These are phyloP conservation scores for Ecliptopera silaceata DNA, from an alignment of 2,888 invertebrate species.

Conservation along the genomic window DNA sequence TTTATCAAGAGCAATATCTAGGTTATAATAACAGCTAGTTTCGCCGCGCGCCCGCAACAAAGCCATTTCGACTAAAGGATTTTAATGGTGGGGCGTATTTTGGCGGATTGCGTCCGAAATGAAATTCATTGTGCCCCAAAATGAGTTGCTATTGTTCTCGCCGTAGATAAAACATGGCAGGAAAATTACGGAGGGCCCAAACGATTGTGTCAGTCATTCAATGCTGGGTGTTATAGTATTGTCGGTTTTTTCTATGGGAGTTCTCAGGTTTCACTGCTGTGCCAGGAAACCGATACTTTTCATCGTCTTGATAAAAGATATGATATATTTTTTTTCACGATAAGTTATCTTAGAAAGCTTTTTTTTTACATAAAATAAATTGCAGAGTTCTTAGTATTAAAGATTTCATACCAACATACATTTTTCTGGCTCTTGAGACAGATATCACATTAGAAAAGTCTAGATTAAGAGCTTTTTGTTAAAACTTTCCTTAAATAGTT, in stretches of 20 bases:
- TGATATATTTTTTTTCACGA: background rate
- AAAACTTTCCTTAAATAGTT: conserved; percentile 2
- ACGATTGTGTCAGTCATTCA: conserved; percentile 66
- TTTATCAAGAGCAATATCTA: conserved; percentile 38
- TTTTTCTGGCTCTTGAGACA: background rate
- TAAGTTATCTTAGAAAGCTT: no score
- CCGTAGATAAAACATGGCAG: conserved; percentile 72
- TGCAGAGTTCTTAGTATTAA: no score
- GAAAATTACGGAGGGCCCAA: conserved; percentile 71
- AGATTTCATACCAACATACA: no score
- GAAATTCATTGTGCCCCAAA: conserved; percentile 75
- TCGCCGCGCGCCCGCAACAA: conserved; percentile 34
- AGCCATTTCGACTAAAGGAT: conserved; percentile 49
- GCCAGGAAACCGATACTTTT: conserved; percentile 19
- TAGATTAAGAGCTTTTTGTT: background rate
- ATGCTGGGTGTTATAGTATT: conserved; percentile 63
- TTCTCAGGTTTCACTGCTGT: conserved; percentile 34
- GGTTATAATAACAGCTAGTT: conserved; percentile 36
- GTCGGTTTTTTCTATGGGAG: conserved; percentile 49
- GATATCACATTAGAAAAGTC: background rate
- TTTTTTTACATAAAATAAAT: no score
- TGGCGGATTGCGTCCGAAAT: conserved; percentile 67
- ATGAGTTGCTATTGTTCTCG: conserved; percentile 73
- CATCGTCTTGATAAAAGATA: background rate
- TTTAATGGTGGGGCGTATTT: conserved; percentile 70